Base-by-base conservation (phyloP, 2,113 vertebrate species). In the Cavia porcellus region DNA sequence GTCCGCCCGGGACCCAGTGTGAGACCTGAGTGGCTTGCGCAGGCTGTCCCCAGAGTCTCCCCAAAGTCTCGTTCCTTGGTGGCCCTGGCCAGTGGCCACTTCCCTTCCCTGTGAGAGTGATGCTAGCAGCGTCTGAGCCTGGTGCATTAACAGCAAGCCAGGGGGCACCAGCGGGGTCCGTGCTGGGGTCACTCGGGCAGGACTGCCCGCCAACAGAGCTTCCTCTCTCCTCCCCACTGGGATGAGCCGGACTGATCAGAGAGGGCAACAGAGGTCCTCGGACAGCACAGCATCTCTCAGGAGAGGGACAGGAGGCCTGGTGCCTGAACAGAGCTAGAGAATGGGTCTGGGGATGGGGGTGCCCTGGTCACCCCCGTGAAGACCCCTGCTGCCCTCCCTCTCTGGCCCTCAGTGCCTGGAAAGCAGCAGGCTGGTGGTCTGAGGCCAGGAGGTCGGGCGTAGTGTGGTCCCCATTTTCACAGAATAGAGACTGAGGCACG, bases 391-490 rank as follows among this genome's bases (percentile, higher is more conserved):
- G 81, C 2, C 1, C 38, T 22, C 13, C 81, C 2, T 30, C 10
- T 3, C 15, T 3, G 4, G 1, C 2, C 6, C 24, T 68, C 7
- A 12, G 4, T 28, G 52, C 20, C 14, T 28, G 15, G 0, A 0
- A 38, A 82, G 75, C 75, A 50, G 45, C 22, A 45, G 42, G 24
- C 38, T 35, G 24, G 74, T 9, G 35, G 42, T 30, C 24, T 6
- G 14, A 5, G 1, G 45, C 75, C 3, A 45, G 61, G 28, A 61
- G 5, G 47, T n/a, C 1, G 1, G 11, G 2, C 0, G 22, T 15
- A 9, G 7, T 3, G 5, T n/a, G 4, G 3, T 38, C 38, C 38
- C 32, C 45, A 12, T 52, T 52, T 38, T 72, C 28, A 47, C 19
- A 55, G 79, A 59, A 52, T 32, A 13, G 50, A 90, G 74, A 85